Conservation (phyloP, 1,140 invertebrate species). For the Saccostrea echinata region DNA sequence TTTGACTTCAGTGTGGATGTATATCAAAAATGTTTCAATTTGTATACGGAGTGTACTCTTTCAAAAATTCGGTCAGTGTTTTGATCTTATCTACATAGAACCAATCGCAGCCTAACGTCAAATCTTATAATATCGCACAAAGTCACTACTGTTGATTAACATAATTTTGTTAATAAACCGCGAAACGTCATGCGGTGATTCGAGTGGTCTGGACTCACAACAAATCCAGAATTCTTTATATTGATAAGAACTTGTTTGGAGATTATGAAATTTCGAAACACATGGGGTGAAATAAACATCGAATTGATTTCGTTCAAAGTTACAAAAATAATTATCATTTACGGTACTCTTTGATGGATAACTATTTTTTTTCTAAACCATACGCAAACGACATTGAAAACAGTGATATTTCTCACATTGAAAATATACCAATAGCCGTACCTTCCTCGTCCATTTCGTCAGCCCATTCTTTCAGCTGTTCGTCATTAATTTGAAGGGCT, state of each 20-base stretch:
- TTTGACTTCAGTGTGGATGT: too few relatives aligned
- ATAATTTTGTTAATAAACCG: neutral
- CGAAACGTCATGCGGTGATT: neutral
- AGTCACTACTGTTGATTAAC: neutral
- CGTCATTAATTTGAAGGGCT: slow-evolving; percentile 71
- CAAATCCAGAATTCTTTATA: too few relatives aligned
- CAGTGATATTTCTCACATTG: neutral
- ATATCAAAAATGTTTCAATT: too few relatives aligned
- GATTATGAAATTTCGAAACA: too few relatives aligned
- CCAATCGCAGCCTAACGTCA: neutral
- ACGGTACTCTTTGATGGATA: too few relatives aligned
- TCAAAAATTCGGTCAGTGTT: neutral
- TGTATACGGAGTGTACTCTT: neutral
- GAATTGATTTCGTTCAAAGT: too few relatives aligned
- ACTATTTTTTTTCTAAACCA: too few relatives aligned
- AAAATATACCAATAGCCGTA: slow-evolving; percentile 53
- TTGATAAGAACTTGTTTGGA: too few relatives aligned
- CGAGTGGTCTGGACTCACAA: neutral
- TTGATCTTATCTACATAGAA: neutral
- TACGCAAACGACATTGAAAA: too few relatives aligned
- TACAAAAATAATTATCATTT: too few relatives aligned
- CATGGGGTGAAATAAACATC: too few relatives aligned
- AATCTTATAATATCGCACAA: neutral
- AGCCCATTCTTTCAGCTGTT: slow-evolving; percentile 78
- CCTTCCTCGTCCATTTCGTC: slow-evolving; percentile 79